phyloP scores from a whole-genome alignment of 1,140 invertebrate genomes.

The Papilio dardanus region DNA sequence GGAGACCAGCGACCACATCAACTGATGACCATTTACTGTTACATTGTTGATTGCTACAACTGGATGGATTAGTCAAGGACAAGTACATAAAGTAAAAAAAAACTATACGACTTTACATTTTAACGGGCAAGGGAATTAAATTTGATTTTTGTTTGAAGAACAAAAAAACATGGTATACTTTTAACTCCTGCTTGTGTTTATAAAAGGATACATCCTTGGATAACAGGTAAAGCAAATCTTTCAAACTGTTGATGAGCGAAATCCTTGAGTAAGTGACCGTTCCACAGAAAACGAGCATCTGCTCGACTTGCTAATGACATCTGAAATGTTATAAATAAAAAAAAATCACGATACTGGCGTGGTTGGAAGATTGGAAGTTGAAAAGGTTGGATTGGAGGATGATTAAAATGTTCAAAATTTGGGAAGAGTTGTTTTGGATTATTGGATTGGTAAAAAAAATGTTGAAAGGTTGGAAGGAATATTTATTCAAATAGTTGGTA shows the following conservation, averaged over 20 bases:
- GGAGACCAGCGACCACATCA: constrained; percentile 95
- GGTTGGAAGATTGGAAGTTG: background rate
- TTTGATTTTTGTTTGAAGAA: background rate
- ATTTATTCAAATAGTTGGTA: background rate
- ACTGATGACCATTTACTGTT: constrained; percentile 90
- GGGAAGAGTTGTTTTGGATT: no score
- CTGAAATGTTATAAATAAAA: constrained; percentile 58
- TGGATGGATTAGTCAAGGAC: constrained; percentile 59
- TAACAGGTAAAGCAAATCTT: constrained; percentile 92
- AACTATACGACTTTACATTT: no score
- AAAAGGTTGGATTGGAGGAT: background rate
- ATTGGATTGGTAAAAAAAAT: no score
- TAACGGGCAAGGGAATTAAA: no score
- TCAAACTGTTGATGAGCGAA: constrained; percentile 87
- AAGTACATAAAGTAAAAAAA: no score
- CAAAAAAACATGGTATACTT: no score
- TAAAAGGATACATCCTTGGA: constrained; percentile 94
- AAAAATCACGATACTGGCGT: background rate
- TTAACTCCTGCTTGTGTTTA: background rate
- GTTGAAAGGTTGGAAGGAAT: background rate
- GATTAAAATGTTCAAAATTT: background rate
- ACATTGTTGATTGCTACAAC: constrained; percentile 92
- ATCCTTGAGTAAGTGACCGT: constrained; percentile 89
- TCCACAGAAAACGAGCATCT: constrained; percentile 97
- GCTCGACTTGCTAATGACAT: constrained; percentile 89